Base-by-base conservation (phyloP, 1,140 invertebrate genomes). In the Venturia canescens region DNA sequence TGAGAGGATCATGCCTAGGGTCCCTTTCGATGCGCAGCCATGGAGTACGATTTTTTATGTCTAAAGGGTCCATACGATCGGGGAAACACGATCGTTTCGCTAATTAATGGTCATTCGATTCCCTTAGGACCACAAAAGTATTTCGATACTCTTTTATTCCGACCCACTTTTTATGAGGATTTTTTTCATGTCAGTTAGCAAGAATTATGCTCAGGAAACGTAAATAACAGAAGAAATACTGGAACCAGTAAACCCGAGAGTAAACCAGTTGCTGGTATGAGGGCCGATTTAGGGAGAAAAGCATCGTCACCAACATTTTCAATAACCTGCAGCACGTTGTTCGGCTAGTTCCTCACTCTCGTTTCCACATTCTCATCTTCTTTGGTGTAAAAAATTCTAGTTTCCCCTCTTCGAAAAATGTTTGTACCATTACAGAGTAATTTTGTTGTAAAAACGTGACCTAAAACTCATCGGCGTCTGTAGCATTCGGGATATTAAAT, bases 91-190 rank as follows among this genome's bases (percentile, higher is more conserved):
- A 63, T 77, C 75, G 75, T 77, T 77, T 77, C 57, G 9, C 75
- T 77, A 77, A 77, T 77, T 63, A 77, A 77, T 63, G 57, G 75
- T 77, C 57, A 77, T 77, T 66, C 57, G 60, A 77, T 66, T 77
- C 75, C 57, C 75, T 77, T 27, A 34, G 60, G 75, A 77, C 48
- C 5, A 4, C n/a, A 7, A 18, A 77, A 66, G 29, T 69, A 18
- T 31, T 15, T 29, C 27, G 66, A 69, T 69, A 69, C 38, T 44
- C 7, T 18, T 57, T 11, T n/a, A 23, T 57, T 31, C 29, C 3
- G 18, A 23, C 26, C 2, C 27, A 18, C 15, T 7, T 31, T 63
- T 77, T 66, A 77, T 66, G 26, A 27, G 11, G 31, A 38, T 44
- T 26, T 63, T 77, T 77, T 44, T 69, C 15, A 63, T 63, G 60